Percentiles rank a stretch among this genome's conserved stretches.
Evolutionary conservation across 92 coral and sea anemone species (phyloP).

Genomic region (Epizoanthus stellaris): DNA sequence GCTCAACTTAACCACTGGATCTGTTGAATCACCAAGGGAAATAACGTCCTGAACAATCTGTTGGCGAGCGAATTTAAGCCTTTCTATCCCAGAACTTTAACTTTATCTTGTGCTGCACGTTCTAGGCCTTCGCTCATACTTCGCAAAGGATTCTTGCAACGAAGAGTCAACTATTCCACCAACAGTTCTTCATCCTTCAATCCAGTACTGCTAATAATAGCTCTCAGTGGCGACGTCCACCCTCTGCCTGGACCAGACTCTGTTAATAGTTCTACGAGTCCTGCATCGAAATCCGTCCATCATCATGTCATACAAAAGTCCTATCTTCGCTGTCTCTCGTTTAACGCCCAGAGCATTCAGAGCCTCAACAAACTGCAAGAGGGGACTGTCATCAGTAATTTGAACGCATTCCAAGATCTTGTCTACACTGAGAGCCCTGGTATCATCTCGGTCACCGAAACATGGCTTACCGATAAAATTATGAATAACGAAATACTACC

Average conservation of each 20-base stretch:
- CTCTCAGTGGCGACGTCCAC: slow-evolving; percentile 35
- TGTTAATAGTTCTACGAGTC: too few species aligned
- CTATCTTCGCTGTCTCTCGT: slow-evolving; percentile 22
- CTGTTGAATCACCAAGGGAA: too few species aligned
- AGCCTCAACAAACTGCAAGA: slow-evolving; percentile 48
- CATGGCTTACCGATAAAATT: slow-evolving; percentile 54
- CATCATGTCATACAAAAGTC: not conserved
- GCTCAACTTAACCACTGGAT: too few species aligned
- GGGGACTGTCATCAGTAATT: slow-evolving; percentile 43
- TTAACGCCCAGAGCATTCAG: slow-evolving; percentile 41
- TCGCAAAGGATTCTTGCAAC: too few species aligned
- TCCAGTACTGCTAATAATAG: slow-evolving; percentile 6
- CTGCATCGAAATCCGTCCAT: too few species aligned
- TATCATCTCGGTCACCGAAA: slow-evolving; percentile 53
- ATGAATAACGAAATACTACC: slow-evolving; percentile 47
- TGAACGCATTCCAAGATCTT: slow-evolving; percentile 48
- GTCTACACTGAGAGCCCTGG: slow-evolving; percentile 50
- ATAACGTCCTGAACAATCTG: too few species aligned
- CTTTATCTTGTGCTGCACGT: too few species aligned
- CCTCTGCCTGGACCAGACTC: slow-evolving; percentile 38
- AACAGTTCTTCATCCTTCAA: slow-evolving; percentile 41
- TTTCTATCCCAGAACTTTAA: too few species aligned
- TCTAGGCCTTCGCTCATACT: too few species aligned
- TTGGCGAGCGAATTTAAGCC: too few species aligned
- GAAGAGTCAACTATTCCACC: not conserved